Conservation (phyloP, 92 coral and sea anemone genomes). For the Pocillopora meandrina region DNA sequence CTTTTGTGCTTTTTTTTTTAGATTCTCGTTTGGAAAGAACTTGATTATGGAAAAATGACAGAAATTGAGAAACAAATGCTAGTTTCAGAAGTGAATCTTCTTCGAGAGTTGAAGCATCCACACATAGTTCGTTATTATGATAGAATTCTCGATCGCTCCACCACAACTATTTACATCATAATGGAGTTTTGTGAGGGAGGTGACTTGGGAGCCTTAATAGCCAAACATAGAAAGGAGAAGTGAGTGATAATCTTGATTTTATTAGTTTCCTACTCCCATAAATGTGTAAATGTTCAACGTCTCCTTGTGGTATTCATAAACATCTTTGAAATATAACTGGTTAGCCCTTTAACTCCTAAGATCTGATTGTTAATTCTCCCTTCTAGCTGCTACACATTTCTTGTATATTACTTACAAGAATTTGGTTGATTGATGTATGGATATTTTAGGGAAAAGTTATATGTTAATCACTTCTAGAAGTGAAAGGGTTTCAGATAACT, state of each 20-base stretch:
- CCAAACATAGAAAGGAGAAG: slow-evolving; percentile 90
- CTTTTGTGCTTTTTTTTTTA: slow-evolving; percentile 13
- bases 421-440: too few relatives aligned
- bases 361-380: too few relatives aligned
- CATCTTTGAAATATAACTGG: too few relatives aligned
- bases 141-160: slow-evolving; percentile 89
- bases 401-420: too few relatives aligned
- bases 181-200: slow-evolving; percentile 99
- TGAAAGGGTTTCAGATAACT: too few relatives aligned
- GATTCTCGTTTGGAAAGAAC: slow-evolving; percentile 96
- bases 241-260: slow-evolving; percentile 36
- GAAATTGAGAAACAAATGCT: slow-evolving; percentile 96
- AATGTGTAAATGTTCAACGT: too few relatives aligned
- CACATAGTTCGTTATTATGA: slow-evolving; percentile 95
- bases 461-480: too few relatives aligned
- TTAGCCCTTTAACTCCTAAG: too few relatives aligned
- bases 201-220: slow-evolving; percentile 84
- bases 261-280: too few relatives aligned
- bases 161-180: slow-evolving; percentile 89
- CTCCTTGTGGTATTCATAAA: too few relatives aligned
- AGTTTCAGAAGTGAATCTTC: slow-evolving; percentile 95
- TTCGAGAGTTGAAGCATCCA: slow-evolving; percentile 95
- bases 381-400: too few relatives aligned
- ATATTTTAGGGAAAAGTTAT: too few relatives aligned
- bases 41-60: slow-evolving; percentile 97